Base-by-base conservation (phyloP, 2,888 invertebrate genomes). In the Drosophila borealis region DNA sequence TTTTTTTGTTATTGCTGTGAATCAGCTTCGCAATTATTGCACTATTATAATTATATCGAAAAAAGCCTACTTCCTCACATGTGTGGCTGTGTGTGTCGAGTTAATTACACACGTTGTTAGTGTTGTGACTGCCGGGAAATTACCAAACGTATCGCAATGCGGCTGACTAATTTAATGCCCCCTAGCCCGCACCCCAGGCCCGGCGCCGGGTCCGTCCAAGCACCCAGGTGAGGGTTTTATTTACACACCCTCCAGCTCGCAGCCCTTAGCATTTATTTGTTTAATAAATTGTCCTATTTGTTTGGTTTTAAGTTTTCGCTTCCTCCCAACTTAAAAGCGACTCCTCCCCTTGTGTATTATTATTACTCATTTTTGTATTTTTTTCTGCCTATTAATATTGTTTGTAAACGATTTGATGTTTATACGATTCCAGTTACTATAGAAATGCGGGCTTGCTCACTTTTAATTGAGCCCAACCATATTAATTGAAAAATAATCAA, bases 131-230 rank as follows among this genome's bases (percentile, higher is more conserved):
- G 42, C 41, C 56, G 71, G 76, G 76, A 74, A 74, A 75, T 65
- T 65, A 74, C 74, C 56, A 49, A 65, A 70, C 61, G 46, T 51
- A 74, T 70, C 66, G 76, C 71, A 74, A 55, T 62, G 76, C 51
- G 61, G 71, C 51, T 74, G 76, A 74, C 71, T 76, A 65, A 75
- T 65, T 57, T 29, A 45, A 19, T 37, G 5, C n/a, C 48, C 54
- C 46, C 14, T 6, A 4, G n/a, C 45, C 33, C 34, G n/a, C 5
- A 1, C 29, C 25, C 14, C 29, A 2, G 42, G 8, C 14, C 14
- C n/a, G 4, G 19, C n/a, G 29, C 14, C 48, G 33, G 14, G 8
- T 29, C 29, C 29, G 29, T 0, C 2, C 29, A 14, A 5, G 29
- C 51, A 42, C 42, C 42, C 10, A 19, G 37, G 48, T 54, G 44